phyloP scores from a whole-genome alignment of 2,113 vertebrate genomes.

The Morone saxatilis region DNA sequence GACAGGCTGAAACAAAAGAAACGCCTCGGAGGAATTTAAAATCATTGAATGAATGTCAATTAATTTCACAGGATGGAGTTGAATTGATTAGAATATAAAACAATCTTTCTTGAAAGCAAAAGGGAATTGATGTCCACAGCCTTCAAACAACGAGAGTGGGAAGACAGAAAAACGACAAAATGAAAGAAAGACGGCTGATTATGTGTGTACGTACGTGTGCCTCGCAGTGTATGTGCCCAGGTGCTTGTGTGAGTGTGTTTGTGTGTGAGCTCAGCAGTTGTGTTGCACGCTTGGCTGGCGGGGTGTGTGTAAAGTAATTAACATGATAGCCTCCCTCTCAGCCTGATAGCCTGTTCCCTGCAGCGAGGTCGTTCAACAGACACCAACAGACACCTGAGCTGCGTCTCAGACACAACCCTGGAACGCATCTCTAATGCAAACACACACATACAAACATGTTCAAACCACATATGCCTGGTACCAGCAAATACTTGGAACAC shows the following conservation, averaged over 20 bases:
- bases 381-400: conserved; percentile 80
- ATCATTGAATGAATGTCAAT: conserved; percentile 84
- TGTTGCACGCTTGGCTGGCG: conserved; percentile 77
- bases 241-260: conserved; percentile 28
- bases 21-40: conserved; percentile 78
- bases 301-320: conserved; percentile 85
- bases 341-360: conserved; percentile 83
- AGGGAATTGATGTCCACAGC: conserved; percentile 84
- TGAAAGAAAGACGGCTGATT: conserved; percentile 75
- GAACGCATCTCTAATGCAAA: conserved; percentile 70
- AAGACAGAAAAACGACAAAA: conserved; percentile 78
- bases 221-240: conserved; percentile 16
- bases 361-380: conserved; percentile 83
- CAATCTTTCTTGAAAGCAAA: conserved; percentile 83
- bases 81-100: conserved; percentile 86
- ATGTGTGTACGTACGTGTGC: conserved; percentile 22
- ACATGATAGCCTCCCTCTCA: conserved; percentile 84
- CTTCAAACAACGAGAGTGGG: conserved; percentile 76
- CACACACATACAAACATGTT: conserved; percentile 56
- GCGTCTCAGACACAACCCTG: conserved; percentile 74
- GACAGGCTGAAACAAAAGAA: conserved; percentile 84
- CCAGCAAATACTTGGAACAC: conserved; percentile 59
- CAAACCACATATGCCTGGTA: conserved; percentile 56
- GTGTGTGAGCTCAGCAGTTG: conserved; percentile 66
- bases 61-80: conserved; percentile 81